Evolutionary conservation across 2,888 invertebrate genomes (phyloP), one percentile per base, ranked within the genome.

Genomic region (Criorhina ranunculi): DNA sequence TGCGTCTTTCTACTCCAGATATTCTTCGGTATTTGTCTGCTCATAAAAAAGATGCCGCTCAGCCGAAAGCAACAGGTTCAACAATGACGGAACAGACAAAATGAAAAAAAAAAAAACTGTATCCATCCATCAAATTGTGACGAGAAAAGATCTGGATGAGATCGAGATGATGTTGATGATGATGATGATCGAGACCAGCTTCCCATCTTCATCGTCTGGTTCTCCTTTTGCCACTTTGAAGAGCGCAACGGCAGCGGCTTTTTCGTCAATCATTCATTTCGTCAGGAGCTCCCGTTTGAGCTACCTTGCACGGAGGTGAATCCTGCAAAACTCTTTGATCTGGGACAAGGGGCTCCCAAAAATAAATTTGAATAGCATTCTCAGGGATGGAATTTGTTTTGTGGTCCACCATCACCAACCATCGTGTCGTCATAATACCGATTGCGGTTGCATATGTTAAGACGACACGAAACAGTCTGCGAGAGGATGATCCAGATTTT

Each of bases 361-460:
- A 85, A 85, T 85, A 85, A 85, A 85, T 85, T 85, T 85, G 85
- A 85, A 85, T 85, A 85, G 75, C 85, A 85, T 85, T 85, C 85
- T 67, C 75, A 60, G 51, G 79, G 67, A 83, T 80, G 85, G 85
- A 85, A 85, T 85, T 85, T 75, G 59, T 62, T 76, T 76, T 76
- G 76, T 40, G 33, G 53, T 35, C 46, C 69, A 29, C 12, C 46
- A 24, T 4, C 24, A 24, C 4, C 24, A 4, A 24, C 24, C 24
- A 4, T 24, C 2, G 19, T 44, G 53, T 76, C 67, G 37, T 53
- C 69, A 60, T 66, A 59, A 46, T 60, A 62, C 12, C 57, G 35
- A 44, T 9, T 11, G 31, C 33, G 35, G 44, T 70, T 59, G 57
- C 19, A 17, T 60, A 67, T 37, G 51, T 42, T 57, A 73, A 17